A percentile compares a stretch with the other conserved stretches of the same genome.
Conservation (phyloP, 2,113 vertebrate species). For the Geococcyx californianus region DNA sequence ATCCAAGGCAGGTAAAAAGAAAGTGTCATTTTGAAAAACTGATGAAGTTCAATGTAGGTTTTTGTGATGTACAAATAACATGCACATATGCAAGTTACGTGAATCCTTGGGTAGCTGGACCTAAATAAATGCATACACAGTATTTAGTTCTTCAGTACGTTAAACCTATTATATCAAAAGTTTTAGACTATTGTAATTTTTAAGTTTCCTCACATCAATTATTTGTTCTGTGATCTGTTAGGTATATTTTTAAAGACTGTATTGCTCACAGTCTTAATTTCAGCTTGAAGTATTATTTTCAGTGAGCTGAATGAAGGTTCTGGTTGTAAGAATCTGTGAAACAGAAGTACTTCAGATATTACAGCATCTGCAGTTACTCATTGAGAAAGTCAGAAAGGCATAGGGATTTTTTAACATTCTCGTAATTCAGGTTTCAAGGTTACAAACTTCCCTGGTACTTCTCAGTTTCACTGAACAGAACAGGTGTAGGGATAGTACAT, state of each 20-base stretch:
- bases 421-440: neutral
- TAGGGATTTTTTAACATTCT: neutral
- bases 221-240: neutral
- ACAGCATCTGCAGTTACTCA: neutral
- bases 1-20: neutral
- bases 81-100: neutral
- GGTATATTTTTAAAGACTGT: neutral
- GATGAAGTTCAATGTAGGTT: rapidly evolving
- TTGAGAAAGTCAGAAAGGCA: neutral
- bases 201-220: rapidly evolving
- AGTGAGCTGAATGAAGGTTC: neutral
- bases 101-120: neutral
- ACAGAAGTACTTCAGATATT: neutral
- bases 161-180: too few species aligned
- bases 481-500: neutral
- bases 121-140: neutral
- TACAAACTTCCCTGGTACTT: neutral
- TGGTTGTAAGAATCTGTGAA: neutral
- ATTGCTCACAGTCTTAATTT: neutral
- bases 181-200: too few species aligned
- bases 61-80: neutral
- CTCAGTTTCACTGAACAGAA: neutral
- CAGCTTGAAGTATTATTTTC: neutral
- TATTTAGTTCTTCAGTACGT: neutral
- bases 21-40: neutral